Base-by-base conservation (phyloP, 1,140 invertebrate species). In the Onthophagus taurus region DNA sequence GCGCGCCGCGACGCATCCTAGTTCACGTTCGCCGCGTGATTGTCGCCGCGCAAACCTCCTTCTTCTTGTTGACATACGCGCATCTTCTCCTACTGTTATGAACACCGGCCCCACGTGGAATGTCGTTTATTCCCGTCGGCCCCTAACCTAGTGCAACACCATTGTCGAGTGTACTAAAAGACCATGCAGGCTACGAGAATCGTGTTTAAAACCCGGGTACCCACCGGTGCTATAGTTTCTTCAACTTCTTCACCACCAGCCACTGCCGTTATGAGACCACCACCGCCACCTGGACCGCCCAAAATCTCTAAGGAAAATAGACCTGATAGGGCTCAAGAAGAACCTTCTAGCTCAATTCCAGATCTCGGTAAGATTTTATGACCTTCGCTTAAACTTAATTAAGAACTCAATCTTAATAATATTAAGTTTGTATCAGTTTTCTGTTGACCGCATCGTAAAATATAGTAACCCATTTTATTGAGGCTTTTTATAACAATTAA, bases 271-370 rank as follows among this genome's bases (percentile, higher is more conserved):
- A 66, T 68, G 46, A 69, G 72, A 62, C 59, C 68, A 26, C 72
- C 72, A 23, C 72, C 72, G 16, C 71, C 71, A 1, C 72, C 72
- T 16, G 72, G 72, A 4, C 72, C 71, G 23, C 71, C 71, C 24
- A 65, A 65, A 33, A 70, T 69, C 47, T 56, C 59, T 48, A 60
- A 59, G 36, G 34, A 49, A 12, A 37, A 43, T 48, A 56, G 53
- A 36, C 42, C 49, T 31, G 31, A 47, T 34, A 41, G 45, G 17
- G 30, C 16, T 31, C 70, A 78, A 61, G 83, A 87, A 65, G 83
- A 87, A 61, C 83, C 83, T 2, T 82, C 83, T 29, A 85, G 82
- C 66, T 87, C 83, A 47, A 85, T 86, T 64, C 83, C 83, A 39
- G 83, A 87, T 75, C 70, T 87, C 71, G 83, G 83, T 85, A 58